phyloP scores from a whole-genome alignment of 2,797 vertebrate species.

The Helarctos malayanus region DNA sequence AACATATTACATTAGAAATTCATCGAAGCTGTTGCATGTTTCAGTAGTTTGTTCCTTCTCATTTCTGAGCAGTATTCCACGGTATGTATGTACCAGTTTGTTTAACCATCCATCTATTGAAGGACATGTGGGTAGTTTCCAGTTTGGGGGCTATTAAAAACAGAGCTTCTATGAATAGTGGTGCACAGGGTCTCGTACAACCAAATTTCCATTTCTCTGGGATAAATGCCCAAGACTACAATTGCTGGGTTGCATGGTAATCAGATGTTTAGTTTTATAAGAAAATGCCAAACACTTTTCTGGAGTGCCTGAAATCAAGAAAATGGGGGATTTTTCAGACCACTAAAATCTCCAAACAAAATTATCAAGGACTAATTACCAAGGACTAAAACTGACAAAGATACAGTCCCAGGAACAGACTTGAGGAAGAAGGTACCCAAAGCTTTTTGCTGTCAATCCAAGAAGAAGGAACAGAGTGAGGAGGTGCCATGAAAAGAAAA shows the following conservation, averaged over 20 bases:
- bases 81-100: neutral
- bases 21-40: neutral
- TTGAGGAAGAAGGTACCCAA: neutral
- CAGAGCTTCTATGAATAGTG: neutral
- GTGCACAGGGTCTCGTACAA: neutral
- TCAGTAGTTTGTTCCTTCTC: neutral
- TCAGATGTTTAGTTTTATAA: conserved; percentile 12
- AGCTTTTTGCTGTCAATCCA: neutral
- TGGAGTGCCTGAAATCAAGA: neutral
- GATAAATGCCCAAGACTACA: conserved; percentile 19
- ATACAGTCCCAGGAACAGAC: neutral
- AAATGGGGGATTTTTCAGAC: neutral
- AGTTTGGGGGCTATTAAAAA: neutral
- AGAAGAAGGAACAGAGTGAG: neutral
- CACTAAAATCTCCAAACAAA: conserved; percentile 28
- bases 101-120: neutral
- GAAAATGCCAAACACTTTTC: neutral
- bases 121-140: neutral
- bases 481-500: neutral
- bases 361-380: neutral
- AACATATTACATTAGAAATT: neutral
- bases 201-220: conserved; percentile 11
- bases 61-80: neutral
- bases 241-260: neutral
- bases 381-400: neutral